phyloP scores from a whole-genome alignment of 1,140 invertebrate species.

The Bombus cullumanus region DNA sequence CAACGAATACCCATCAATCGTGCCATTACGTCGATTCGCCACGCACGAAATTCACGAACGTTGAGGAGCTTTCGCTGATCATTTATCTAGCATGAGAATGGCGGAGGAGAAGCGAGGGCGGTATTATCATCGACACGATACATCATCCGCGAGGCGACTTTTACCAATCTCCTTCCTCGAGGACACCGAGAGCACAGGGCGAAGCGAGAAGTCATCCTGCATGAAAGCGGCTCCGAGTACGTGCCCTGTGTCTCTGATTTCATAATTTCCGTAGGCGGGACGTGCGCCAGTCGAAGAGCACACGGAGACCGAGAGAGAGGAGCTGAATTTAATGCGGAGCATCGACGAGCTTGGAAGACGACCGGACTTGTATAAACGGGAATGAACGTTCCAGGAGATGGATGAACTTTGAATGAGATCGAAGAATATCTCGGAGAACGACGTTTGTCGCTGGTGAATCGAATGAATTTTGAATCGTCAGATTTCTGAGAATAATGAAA shows the following conservation, averaged over 20 bases:
- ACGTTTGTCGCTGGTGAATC: background rate
- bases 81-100: constrained; percentile 25
- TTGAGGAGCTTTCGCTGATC: background rate
- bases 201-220: constrained; percentile 53
- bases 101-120: background rate
- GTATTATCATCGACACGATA: constrained; percentile 69
- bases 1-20: constrained; percentile 22
- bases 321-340: constrained; percentile 47
- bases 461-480: constrained; percentile 14
- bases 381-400: constrained; percentile 42
- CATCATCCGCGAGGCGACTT: constrained; percentile 65
- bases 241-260: constrained; percentile 77
- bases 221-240: constrained; percentile 59
- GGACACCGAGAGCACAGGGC: constrained; percentile 38
- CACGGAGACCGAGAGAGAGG: constrained; percentile 28
- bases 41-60: background rate
- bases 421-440: background rate
- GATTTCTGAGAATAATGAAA: background rate
- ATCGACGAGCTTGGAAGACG: constrained; percentile 50
- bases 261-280: constrained; percentile 76
- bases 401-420: constrained; percentile 43
- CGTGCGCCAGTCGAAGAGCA: constrained; percentile 54
- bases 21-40: constrained; percentile 8
- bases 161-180: constrained; percentile 64
- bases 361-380: constrained; percentile 52